These are phyloP conservation scores for Pandion haliaetus DNA, from an alignment of 2,113 vertebrate genomes.

Conservation along the genomic window DNA sequence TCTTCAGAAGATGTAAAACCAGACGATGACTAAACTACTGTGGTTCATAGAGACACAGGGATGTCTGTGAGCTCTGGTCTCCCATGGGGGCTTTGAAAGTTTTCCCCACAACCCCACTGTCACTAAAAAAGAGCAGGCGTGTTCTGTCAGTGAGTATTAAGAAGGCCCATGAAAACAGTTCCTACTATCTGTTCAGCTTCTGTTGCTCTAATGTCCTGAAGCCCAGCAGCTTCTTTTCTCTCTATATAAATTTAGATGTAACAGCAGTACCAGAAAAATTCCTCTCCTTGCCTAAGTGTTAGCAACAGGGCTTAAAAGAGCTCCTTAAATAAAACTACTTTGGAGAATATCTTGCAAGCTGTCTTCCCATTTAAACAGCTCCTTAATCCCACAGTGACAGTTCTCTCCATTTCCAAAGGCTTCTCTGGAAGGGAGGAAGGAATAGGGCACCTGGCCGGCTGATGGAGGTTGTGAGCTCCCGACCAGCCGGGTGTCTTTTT, in stretches of 20 bases:
- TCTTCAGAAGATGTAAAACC: not conserved
- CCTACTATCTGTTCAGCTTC: not conserved
- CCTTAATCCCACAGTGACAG: not conserved
- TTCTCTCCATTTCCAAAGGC: not conserved
- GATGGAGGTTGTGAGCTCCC: not conserved
- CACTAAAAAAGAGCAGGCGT: not conserved
- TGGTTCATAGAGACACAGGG: not conserved
- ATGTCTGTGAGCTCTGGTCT: not conserved
- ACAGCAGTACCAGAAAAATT: not conserved
- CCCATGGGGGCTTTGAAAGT: not conserved
- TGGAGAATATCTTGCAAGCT: not conserved
- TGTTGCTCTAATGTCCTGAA: not conserved
- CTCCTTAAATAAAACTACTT: not conserved
- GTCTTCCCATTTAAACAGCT: not conserved
- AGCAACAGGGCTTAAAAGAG: not conserved
- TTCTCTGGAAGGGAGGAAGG: not conserved
- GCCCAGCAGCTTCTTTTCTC: not conserved
- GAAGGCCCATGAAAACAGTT: not conserved
- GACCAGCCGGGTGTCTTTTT: rapidly evolving
- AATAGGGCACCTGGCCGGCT: not conserved
- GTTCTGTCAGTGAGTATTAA: not conserved
- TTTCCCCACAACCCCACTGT: not conserved
- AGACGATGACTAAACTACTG: not conserved
- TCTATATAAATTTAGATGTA: not conserved
- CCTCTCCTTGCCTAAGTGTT: not conserved